Evolutionary conservation across 64 coral and sea anemone genomes (phyloP).

Genomic region (Dendronephthya gigantea): DNA sequence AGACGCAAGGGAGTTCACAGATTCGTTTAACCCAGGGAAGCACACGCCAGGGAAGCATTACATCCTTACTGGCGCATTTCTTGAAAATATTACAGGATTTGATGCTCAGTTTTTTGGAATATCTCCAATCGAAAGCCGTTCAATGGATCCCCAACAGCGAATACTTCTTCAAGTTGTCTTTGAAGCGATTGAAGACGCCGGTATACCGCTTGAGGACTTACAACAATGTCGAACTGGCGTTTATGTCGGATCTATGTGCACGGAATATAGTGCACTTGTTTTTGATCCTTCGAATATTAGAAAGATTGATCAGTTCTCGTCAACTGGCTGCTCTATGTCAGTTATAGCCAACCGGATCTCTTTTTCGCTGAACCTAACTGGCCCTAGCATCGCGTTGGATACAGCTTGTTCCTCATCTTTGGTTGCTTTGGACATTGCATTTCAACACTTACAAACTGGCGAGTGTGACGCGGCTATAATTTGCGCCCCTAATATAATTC

Average conservation of each 20-base stretch:
- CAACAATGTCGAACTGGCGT: constrained; percentile 55
- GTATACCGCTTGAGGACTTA: constrained; percentile 57
- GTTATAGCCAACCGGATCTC: constrained; percentile 74
- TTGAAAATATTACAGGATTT: not conserved
- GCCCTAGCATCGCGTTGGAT: constrained; percentile 61
- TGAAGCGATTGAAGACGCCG: constrained; percentile 44
- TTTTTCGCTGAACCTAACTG: constrained; percentile 70
- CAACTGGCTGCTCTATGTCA: constrained; percentile 52
- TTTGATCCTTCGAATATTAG: constrained; percentile 19
- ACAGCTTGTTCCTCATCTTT: constrained; percentile 63
- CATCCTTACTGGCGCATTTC: not conserved
- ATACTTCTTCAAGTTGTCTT: constrained; percentile 9
- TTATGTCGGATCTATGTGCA: constrained; percentile 68
- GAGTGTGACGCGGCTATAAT: constrained; percentile 45
- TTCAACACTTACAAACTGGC: constrained; percentile 30
- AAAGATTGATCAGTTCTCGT: constrained; percentile 64
- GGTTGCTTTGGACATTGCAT: constrained; percentile 45
- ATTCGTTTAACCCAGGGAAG: not conserved
- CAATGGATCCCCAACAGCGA: not conserved
- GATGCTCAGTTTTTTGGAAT: not conserved
- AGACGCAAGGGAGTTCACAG: not conserved
- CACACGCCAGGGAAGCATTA: not conserved
- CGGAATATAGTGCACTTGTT: constrained; percentile 34
- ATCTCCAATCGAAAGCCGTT: not conserved
- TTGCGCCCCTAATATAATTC: constrained; percentile 33